phyloP scores from a whole-genome alignment of 2,113 vertebrate species.

The Heterotilapia buettikoferi region DNA sequence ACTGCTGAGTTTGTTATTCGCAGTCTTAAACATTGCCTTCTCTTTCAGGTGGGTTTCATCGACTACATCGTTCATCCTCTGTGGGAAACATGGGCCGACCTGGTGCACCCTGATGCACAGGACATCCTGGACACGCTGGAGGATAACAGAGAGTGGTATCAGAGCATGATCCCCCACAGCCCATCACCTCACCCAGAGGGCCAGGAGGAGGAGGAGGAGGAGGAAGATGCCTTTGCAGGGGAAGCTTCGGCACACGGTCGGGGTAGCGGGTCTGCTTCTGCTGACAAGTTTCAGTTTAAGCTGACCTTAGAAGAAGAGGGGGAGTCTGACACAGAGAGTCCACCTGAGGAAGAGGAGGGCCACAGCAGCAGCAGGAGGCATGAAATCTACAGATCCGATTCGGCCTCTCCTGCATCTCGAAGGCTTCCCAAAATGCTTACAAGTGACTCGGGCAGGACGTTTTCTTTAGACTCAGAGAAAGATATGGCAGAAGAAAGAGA shows the following conservation, averaged over 20 bases:
- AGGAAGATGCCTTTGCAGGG: not conserved
- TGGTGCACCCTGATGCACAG: conserved; percentile 89
- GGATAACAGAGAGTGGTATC: conserved; percentile 93
- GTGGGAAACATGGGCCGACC: conserved; percentile 92
- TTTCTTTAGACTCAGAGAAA: conserved; percentile 56
- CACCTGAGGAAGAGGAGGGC: conserved; percentile 68
- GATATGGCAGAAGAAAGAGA: conserved; percentile 54
- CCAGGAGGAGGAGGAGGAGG: not conserved
- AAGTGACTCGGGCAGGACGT: conserved; percentile 50
- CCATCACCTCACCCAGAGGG: conserved; percentile 64
- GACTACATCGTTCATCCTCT: conserved; percentile 91
- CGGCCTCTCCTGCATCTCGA: not conserved
- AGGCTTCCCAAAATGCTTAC: conserved; percentile 7
- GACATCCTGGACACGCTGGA: conserved; percentile 88
- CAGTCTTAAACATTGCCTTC: not conserved
- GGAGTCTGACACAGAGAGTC: conserved; percentile 73
- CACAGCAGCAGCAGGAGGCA: not conserved
- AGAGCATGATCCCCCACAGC: conserved; percentile 88
- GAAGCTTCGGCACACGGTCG: conserved; percentile 45
- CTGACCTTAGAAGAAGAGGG: conserved; percentile 79
- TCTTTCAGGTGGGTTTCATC: conserved; percentile 85
- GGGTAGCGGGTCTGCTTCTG: not conserved
- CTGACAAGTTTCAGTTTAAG: conserved; percentile 82
- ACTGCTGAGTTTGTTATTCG: not conserved
- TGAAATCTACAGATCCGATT: conserved; percentile 13